These are phyloP conservation scores for Atta cephalotes DNA, from an alignment of 1,140 invertebrate genomes.

Conservation along the genomic window DNA sequence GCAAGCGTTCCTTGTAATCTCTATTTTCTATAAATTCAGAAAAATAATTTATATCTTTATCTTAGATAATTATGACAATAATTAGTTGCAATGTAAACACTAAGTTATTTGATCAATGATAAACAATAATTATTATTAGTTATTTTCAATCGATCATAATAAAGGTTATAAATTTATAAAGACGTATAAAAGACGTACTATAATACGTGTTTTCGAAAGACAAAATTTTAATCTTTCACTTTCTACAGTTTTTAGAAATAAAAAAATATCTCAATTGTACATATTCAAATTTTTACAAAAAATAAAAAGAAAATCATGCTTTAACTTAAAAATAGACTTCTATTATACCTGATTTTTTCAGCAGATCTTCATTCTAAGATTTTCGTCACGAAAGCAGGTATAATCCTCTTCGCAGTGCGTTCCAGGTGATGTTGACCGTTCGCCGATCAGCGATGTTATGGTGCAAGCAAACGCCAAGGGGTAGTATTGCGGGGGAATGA, in stretches of 20 bases:
- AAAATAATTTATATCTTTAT: not conserved
- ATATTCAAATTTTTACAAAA: not conserved
- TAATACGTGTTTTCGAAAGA: not conserved
- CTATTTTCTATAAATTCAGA: slow-evolving; percentile 14
- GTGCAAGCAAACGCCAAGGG: slow-evolving; percentile 79
- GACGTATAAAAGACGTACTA: no score
- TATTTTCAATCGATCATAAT: not conserved
- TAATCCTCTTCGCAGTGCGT: slow-evolving; percentile 23
- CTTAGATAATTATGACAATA: not conserved
- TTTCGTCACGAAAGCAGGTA: not conserved
- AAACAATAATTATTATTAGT: not conserved
- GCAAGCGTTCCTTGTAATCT: slow-evolving; percentile 25
- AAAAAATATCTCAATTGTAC: not conserved
- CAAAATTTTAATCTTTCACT: not conserved
- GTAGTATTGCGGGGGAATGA: slow-evolving; percentile 84
- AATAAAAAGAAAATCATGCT: not conserved
- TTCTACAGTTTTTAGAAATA: not conserved
- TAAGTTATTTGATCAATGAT: not conserved
- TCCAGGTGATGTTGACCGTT: slow-evolving; percentile 84
- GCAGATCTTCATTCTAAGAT: not conserved
- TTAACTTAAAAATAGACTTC: not conserved
- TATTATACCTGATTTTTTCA: slow-evolving; percentile 41
- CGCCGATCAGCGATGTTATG: slow-evolving; percentile 80
- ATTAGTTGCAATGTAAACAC: not conserved
- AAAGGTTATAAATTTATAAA: not conserved